A percentile compares a stretch with the other conserved stretches of the same genome.
Evolutionary conservation across 2,888 invertebrate genomes (phyloP).

Genomic region (Ctena decussata): DNA sequence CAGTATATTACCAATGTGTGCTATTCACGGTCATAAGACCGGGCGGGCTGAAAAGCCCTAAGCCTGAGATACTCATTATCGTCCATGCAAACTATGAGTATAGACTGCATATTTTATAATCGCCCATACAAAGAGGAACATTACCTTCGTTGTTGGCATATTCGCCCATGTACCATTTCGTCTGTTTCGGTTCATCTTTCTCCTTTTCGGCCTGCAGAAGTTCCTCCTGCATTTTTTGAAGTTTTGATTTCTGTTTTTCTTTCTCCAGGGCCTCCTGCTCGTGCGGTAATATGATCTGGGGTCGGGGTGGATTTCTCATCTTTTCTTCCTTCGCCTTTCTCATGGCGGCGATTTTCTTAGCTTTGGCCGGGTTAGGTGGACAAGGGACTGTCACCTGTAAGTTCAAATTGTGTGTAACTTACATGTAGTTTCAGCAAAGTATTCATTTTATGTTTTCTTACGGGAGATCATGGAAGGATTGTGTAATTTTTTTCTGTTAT

Average conservation of each 20-base stretch:
- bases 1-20: no score
- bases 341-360: slow-evolving; percentile 81
- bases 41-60: no score
- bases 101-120: no score
- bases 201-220: slow-evolving; percentile 59
- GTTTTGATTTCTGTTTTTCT: slow-evolving; percentile 69
- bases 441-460: no score
- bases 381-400: slow-evolving; percentile 82
- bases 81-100: no score
- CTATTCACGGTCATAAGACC: no score
- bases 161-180: slow-evolving; percentile 85
- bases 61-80: no score
- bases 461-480: no score
- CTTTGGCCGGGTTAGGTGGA: slow-evolving; percentile 84
- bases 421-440: no score
- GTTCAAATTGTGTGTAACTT: background rate
- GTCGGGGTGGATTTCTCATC: slow-evolving; percentile 77
- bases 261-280: slow-evolving; percentile 68
- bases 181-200: slow-evolving; percentile 63
- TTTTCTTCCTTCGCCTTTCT: slow-evolving; percentile 82
- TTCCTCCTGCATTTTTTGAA: slow-evolving; percentile 61
- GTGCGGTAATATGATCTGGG: slow-evolving; percentile 57
- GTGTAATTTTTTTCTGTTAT: no score
- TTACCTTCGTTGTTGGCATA: slow-evolving; percentile 83
- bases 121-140: no score